Conservation (phyloP, 2,113 vertebrate genomes). For the Prionailurus viverrinus region DNA sequence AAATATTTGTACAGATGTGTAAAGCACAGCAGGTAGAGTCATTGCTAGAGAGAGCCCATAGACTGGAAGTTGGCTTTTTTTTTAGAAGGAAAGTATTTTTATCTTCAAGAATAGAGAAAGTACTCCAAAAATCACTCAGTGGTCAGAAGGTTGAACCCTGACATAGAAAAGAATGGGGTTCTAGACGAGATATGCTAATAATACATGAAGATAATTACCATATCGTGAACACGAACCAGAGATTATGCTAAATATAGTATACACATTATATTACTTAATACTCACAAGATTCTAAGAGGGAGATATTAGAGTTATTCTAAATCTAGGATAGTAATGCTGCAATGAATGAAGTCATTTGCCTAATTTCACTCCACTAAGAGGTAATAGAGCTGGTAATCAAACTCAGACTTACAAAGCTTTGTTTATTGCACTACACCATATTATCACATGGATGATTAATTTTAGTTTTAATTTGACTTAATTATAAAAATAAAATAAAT, state of each 20-base stretch:
- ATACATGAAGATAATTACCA: not conserved
- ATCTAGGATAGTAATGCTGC: not conserved
- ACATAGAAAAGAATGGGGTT: not conserved
- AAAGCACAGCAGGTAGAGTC: slow-evolving; percentile 17
- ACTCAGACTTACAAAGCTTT: not conserved
- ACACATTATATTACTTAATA: not conserved
- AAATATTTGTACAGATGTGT: slow-evolving; percentile 54
- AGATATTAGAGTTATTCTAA: not conserved
- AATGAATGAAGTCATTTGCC: not conserved
- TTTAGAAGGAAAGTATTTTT: slow-evolving; percentile 45
- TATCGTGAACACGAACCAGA: not conserved
- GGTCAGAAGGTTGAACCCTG: not conserved
- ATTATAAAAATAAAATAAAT: slow-evolving; percentile 51
- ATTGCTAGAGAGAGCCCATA: not conserved
- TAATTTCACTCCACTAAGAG: not conserved
- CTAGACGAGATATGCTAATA: not conserved
- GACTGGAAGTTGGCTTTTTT: not conserved
- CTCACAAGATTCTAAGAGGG: not conserved
- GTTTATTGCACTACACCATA: not conserved
- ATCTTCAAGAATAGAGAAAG: slow-evolving; percentile 40
- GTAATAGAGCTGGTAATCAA: not conserved
- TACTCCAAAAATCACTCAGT: slow-evolving; percentile 25
- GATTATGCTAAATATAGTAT: not conserved
- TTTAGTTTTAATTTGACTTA: not conserved
- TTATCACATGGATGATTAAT: not conserved